phyloP scores from a whole-genome alignment of 2,113 vertebrate species.

The Panthera leo region DNA sequence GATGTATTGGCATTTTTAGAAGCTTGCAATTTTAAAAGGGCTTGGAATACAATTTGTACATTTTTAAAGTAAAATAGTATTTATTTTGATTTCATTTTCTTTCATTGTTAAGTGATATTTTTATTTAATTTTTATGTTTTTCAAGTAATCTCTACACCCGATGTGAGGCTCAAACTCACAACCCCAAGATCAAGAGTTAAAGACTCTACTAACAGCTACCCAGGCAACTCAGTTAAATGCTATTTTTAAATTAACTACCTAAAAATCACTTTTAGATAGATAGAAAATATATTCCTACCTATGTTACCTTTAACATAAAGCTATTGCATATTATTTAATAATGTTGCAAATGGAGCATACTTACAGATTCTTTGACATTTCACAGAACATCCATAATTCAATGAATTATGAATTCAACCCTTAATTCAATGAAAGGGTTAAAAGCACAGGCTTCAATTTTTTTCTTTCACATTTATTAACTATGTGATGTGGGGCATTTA shows the following conservation, averaged over 20 bases:
- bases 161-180: too few species aligned
- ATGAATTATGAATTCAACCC: neutral
- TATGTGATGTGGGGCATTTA: neutral
- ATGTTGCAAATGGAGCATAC: neutral
- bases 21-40: slow-evolving; percentile 48
- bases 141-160: too few species aligned
- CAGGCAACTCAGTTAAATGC: neutral
- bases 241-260: neutral
- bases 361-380: neutral
- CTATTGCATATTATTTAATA: neutral
- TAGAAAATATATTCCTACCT: neutral
- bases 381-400: neutral
- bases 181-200: too few species aligned
- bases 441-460: neutral
- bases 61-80: neutral
- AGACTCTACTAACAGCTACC: too few species aligned
- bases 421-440: neutral
- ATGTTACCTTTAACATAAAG: neutral
- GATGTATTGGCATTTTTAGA: slow-evolving; percentile 56
- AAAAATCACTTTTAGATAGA: neutral
- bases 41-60: neutral
- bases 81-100: neutral
- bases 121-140: neutral
- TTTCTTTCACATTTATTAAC: neutral
- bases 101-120: neutral